Base-by-base conservation (phyloP, 1,140 invertebrate genomes). In the Heliothis subflexa region DNA sequence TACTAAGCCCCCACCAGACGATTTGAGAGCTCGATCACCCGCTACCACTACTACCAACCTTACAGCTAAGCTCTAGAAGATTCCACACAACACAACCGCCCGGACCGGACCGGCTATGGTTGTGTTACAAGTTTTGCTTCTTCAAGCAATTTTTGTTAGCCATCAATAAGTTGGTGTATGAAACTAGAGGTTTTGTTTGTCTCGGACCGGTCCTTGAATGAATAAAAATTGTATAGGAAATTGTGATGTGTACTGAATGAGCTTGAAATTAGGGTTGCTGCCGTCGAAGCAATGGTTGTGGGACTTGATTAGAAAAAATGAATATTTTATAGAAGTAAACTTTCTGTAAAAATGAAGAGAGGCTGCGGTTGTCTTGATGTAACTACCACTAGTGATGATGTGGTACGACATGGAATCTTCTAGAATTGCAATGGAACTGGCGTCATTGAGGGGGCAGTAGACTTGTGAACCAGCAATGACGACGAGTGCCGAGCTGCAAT, bases 1-100 rank as follows among this genome's bases (percentile, higher is more conserved):
- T 88, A 85, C 83, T 91, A 89, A 89, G 87, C 85, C 80, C 82
- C 78, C 57, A 49, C 13, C 59, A 61, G 49, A 81, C 84, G 74
- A 79, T 82, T 83, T 81, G 77, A 83, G 81, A 85, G 49, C 62
- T 21, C 73, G 73, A 47, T 21, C 62, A 40, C 62, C 1, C 16
- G 62, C 62, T 66, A 66, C 16, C 14, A 47, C 7, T 7, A 3
- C 9, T 0, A 62, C 40, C 16, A 66, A 0, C 40, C 16, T 3
- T 3, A 40, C 62, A n/a, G n/a, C 14, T 10, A 11, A 66, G 11
- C 16, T 66, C 62, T 40, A 66, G 14, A 47, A 66, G 62, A 66
- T 66, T 66, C 62, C 40, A 66, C 1, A 10, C 25, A 55, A 25
- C 59, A 25, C 33, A 45, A 28, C 13, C 13, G 14, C 12, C 62